Conservation (phyloP, 2,113 vertebrate species). For the Limanda limanda region DNA sequence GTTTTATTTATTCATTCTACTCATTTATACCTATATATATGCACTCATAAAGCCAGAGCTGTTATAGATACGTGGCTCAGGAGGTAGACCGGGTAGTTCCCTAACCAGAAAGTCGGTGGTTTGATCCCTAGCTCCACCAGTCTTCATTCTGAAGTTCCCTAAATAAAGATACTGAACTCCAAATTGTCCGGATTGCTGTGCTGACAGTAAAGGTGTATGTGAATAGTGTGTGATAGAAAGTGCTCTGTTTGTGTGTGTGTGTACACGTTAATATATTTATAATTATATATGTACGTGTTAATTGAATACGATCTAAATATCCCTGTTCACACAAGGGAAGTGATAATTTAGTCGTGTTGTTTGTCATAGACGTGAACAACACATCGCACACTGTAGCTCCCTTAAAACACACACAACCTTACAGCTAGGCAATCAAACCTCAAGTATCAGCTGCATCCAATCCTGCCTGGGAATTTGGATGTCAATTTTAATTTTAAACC, state of each 20-base stretch:
- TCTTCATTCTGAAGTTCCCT: not conserved
- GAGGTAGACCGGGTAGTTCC: too few relatives aligned
- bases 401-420: constrained; percentile 4
- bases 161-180: not conserved
- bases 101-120: too few relatives aligned
- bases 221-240: not conserved
- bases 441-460: not conserved
- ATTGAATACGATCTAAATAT: not conserved
- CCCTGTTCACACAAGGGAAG: not conserved
- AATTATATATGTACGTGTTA: not conserved
- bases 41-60: too few relatives aligned
- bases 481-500: too few relatives aligned
- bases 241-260: not conserved
- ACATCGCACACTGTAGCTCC: not conserved
- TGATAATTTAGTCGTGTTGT: too few relatives aligned
- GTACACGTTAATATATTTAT: too few relatives aligned
- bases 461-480: not conserved
- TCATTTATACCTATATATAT: too few relatives aligned
- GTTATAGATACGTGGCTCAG: too few relatives aligned
- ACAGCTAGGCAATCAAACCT: not conserved
- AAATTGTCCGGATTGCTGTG: not conserved
- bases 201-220: too few relatives aligned
- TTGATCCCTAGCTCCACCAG: too few relatives aligned
- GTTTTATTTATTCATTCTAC: too few relatives aligned
- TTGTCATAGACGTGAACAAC: not conserved